These are phyloP conservation scores for Antheraea pernyi DNA, from an alignment of 1,140 invertebrate species.

Conservation along the genomic window DNA sequence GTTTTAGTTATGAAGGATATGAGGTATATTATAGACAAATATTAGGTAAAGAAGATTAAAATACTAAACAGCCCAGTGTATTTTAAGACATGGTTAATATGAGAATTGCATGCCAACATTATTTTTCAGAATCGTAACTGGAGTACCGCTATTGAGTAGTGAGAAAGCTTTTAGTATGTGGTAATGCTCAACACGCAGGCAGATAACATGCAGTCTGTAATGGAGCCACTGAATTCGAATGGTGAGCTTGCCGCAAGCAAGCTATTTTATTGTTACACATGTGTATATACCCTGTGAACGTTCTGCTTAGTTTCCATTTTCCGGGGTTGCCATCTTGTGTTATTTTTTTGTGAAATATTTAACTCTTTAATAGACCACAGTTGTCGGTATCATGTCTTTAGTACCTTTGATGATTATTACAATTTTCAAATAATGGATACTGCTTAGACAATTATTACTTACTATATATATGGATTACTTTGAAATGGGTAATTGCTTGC, in stretches of 20 bases:
- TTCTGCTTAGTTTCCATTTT: slow-evolving; percentile 25
- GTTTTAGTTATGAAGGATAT: too few species aligned
- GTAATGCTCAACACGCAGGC: slow-evolving; percentile 64
- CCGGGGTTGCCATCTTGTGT: slow-evolving; percentile 29
- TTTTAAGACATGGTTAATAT: not conserved
- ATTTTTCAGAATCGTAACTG: slow-evolving; percentile 70
- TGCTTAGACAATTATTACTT: too few species aligned
- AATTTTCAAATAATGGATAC: too few species aligned
- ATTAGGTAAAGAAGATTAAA: not conserved
- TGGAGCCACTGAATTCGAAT: slow-evolving; percentile 68
- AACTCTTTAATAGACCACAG: too few species aligned
- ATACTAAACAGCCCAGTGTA: not conserved
- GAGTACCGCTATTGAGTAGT: slow-evolving; percentile 57
- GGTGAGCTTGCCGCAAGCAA: slow-evolving; percentile 65
- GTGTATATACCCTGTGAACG: slow-evolving; percentile 49
- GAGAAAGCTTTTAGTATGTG: slow-evolving; percentile 73
- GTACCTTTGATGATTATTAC: too few species aligned
- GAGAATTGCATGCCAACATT: slow-evolving; percentile 47
- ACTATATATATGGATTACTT: too few species aligned
- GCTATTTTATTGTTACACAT: slow-evolving; percentile 46
- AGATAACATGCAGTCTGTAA: slow-evolving; percentile 64
- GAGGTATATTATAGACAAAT: too few species aligned
- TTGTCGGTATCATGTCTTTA: too few species aligned
- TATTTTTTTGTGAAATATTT: not conserved
- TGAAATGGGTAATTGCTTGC: too few species aligned